Evolutionary conservation across 2,113 vertebrate genomes (phyloP), one percentile per base, ranked within the genome.

Genomic region (Tetrao urogallus): DNA sequence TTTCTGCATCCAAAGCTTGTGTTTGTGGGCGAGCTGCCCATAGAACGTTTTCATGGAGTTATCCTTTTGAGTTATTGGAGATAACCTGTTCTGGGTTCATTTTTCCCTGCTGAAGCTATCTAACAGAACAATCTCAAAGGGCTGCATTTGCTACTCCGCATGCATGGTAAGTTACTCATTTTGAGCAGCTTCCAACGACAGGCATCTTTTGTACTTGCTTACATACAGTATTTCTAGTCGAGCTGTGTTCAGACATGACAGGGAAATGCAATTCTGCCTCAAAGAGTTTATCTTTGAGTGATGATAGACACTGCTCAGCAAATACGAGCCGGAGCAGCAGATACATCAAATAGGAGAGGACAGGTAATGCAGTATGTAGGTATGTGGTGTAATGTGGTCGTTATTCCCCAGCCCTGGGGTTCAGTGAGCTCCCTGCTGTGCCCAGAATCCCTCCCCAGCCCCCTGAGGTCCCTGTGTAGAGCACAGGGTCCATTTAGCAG

Each of bases 331-430:
- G 2, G 48, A 71, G 50, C 69, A 3, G 54, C 22, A 27, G 30
- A 50, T 17, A 16, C 66, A 25, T 61, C 63, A 10, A 28, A 8
- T 0, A 10, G 47, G 40, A n/a, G 73, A 18, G 66, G 45, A 7
- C 28, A 3, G 60, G 48, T 3, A 5, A 11, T 0, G 7, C 8
- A 64, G 5, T 0, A 4, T 4, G 50, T 38, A 7, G 82, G 54
- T 4, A 3, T 6, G 2, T 1, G 30, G 7, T 3, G 63, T 63
- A 54, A 30, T 18, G 0, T 0, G 3, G 38, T 4, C 1, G 0
- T 42, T 30, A 8, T 28, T 30, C 32, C 50, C 50, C 27, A 4
- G 25, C 27, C n/a, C 45, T 47, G 32, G 43, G 24, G 43, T 57
- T n/a, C 40, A 45, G n/a, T 13, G 8, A 1, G 2, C 38, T 72